Evolutionary conservation across 1,140 invertebrate species (phyloP), one percentile per base, ranked within the genome.

Genomic region (Trinorchestia longiramus): DNA sequence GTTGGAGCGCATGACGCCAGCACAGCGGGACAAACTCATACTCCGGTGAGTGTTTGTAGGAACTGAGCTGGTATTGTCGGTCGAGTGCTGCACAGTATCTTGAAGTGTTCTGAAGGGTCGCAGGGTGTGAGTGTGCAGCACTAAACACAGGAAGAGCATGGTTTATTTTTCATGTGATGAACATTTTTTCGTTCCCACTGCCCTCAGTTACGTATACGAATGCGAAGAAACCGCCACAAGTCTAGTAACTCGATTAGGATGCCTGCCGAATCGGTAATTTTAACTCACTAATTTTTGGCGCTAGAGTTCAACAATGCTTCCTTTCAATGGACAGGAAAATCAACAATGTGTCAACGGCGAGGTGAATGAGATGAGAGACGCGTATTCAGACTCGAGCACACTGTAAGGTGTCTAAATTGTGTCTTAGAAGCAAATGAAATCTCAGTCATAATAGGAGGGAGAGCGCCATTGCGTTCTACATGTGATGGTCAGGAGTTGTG

Each of bases 331-430:
- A 47, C 92, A 44, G 92, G 92, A 94, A 94, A 94, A 94, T 94
- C 92, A 94, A 94, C 92, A 94, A 47, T 94, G 92, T 94, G 92
- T 94, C 92, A 94, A 94, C 43, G 44, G 92, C 43, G 92, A 94
- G 43, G 92, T 94, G 92, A 94, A 94, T 94, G 92, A 43, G 92
- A 8, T 43, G 44, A 40, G 92, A 42, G 92, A 94, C 92, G 43
- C 92, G 44, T n/a, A 94, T 94, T 94, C 92, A 47, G 92, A 43
- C 88, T 44, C 92, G 40, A 94, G 92, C 40, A 45, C 92, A 94
- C 92, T 90, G 88, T 90, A 90, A 90, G 88, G 88, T 90, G 88
- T 90, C 88, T 90, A 90, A 90, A 90, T 90, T 90, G 88, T 90
- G 41, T 90, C 88, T 42, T 43, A 42, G 42, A 42, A 8, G 88